Evolutionary conservation across 2,113 vertebrate species (phyloP).

Genomic region (Bambusicola thoracicus): DNA sequence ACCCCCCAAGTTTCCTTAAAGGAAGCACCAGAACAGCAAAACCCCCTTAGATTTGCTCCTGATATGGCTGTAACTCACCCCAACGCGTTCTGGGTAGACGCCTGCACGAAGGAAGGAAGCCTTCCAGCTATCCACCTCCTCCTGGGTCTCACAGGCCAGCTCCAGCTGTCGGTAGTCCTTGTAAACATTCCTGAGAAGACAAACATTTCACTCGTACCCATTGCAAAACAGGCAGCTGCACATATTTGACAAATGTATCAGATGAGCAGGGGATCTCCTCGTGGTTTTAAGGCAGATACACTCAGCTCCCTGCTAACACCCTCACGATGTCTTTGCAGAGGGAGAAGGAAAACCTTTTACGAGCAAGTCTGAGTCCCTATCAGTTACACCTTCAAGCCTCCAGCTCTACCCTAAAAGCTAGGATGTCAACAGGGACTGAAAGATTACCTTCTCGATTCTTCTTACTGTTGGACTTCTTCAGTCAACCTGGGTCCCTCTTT

Average conservation of each 20-base stretch:
- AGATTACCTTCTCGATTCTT: background rate
- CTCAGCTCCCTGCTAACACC: background rate
- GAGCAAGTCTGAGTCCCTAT: background rate
- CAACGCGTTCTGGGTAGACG: conserved; percentile 94
- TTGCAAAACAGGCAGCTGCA: background rate
- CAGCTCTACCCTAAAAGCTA: background rate
- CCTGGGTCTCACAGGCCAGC: conserved; percentile 98
- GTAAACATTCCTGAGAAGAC: conserved; percentile 91
- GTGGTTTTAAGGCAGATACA: background rate
- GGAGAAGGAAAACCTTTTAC: background rate
- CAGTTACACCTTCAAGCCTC: background rate
- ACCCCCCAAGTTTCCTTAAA: background rate
- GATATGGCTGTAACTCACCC: conserved; percentile 73
- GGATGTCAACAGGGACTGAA: background rate
- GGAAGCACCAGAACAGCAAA: background rate
- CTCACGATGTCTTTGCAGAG: background rate
- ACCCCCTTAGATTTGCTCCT: background rate
- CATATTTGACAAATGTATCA: background rate
- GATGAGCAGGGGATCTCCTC: background rate
- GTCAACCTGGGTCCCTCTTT: no score
- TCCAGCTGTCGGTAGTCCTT: conserved; percentile 99
- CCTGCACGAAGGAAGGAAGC: conserved; percentile 97
- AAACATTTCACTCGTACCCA: background rate
- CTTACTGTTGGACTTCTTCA: background rate
- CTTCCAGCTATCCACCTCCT: conserved; percentile 98